Percentiles rank a stretch among this genome's conserved stretches.
Evolutionary conservation across 2,888 invertebrate genomes (phyloP).

Genomic region (Nasonovia ribisnigri): DNA sequence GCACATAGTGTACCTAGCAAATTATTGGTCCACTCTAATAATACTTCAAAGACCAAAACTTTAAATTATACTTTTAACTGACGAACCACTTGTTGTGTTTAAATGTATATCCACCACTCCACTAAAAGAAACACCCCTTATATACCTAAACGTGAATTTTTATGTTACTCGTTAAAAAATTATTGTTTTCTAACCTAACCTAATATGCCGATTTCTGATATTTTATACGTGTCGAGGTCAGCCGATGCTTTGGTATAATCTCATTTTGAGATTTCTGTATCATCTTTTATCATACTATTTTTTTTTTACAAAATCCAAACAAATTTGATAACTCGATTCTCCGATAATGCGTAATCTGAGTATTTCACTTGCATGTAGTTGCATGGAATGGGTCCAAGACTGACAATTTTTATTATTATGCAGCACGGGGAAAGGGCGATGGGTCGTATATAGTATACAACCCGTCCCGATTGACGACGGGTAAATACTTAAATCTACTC

Average conservation of each 20-base stretch:
- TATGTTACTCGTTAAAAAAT: background rate
- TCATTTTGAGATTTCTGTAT: background rate
- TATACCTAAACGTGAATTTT: background rate
- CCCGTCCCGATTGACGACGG: background rate
- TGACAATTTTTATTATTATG: background rate
- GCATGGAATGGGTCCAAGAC: background rate
- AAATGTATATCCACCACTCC: background rate
- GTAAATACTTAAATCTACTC: slow-evolving; percentile 15
- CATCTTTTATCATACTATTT: background rate
- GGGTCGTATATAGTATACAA: background rate
- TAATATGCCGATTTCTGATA: background rate
- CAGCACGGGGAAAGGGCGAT: background rate
- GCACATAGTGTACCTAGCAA: background rate
- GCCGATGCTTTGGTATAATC: background rate
- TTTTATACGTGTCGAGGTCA: background rate
- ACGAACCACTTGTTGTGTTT: background rate
- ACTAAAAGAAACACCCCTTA: background rate
- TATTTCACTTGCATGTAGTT: background rate
- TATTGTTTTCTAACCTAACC: background rate
- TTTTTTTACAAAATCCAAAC: background rate
- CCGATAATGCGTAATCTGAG: background rate
- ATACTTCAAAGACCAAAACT: background rate
- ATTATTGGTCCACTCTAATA: background rate
- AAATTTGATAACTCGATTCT: background rate
- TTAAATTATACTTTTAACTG: too few relatives aligned